Base-by-base conservation (phyloP, 2,113 vertebrate genomes). In the Sturnus vulgaris region DNA sequence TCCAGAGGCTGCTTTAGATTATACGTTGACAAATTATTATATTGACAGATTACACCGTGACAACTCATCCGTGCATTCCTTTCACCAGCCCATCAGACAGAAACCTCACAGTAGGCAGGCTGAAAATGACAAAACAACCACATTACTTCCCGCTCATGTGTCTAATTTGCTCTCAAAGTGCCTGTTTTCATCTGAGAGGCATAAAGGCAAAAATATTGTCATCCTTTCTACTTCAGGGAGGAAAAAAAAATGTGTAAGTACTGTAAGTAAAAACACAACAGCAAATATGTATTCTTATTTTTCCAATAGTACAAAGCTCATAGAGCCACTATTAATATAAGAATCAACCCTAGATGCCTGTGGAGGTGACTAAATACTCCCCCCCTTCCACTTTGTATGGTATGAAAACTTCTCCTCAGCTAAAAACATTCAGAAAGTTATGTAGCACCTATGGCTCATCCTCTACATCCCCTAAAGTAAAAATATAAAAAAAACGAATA, bases 21-120 rank as follows among this genome's bases (percentile, higher is more conserved):
- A 52, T 64, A 65, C 16, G 59, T 79, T 94, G 89, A 81, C 86
- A 93, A 95, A 92, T 88, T 82, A 88, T 53, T 53, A 82, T 39
- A 82, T 39, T 90, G 88, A 80, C 85, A 96, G 79, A 90, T 93
- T 83, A 77, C 42, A 92, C 0, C 2, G 24, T 73, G 94, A 88
- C 83, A 64, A 65, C 69, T 92, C 73, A 82, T 79, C 73, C 31
- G 57, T 84, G 73, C 33, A 9, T 71, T 92, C 61, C 57, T 96
- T 89, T 91, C 91, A 90, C 35, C 39, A 92, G 57, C 44, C 89
- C 70, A 79, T 82, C 71, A 93, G 53, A 61, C 75, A 76, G 66
- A 65, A 93, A 60, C 39, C 27, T 19, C 52, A 52, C 78, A 25
- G 59, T 39, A 92, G 0, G 0, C 61, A 70, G 63, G 47, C 75